A percentile compares a stretch with the other conserved stretches of the same genome.
These are phyloP conservation scores for Auanema sp. DNA, from an alignment of 2,888 invertebrate genomes.

Conservation along the genomic window DNA sequence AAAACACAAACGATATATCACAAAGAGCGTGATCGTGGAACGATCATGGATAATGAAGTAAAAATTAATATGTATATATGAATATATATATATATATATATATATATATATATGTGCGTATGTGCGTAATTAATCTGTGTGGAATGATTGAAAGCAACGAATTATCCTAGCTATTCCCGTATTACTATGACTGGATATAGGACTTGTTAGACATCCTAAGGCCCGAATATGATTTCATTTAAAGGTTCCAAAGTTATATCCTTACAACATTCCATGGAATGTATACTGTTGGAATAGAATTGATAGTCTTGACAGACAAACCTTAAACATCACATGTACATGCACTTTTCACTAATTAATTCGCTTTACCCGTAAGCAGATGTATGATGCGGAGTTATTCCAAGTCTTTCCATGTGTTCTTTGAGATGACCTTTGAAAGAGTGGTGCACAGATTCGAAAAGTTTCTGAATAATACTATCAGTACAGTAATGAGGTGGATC, in stretches of 20 bases:
- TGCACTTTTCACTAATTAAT: not conserved
- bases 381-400: slow-evolving; percentile 58
- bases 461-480: slow-evolving; percentile 29
- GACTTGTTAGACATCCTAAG: not conserved
- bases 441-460: slow-evolving; percentile 56
- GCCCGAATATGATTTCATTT: slow-evolving; percentile 25
- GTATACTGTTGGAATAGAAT: slow-evolving; percentile 37
- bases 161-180: too few relatives aligned
- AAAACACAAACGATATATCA: too few relatives aligned
- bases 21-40: too few relatives aligned
- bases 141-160: too few relatives aligned
- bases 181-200: too few relatives aligned
- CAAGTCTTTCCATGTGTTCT: slow-evolving; percentile 43
- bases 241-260: slow-evolving; percentile 37
- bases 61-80: too few relatives aligned
- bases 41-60: too few relatives aligned
- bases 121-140: too few relatives aligned
- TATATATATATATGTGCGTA: too few relatives aligned
- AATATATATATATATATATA: too few relatives aligned
- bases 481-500: too few relatives aligned
- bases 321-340: slow-evolving; percentile 23
- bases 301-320: slow-evolving; percentile 44
- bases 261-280: slow-evolving; percentile 37
- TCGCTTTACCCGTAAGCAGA: slow-evolving; percentile 52
- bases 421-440: slow-evolving; percentile 54